Evolutionary conservation across 1,140 invertebrate genomes (phyloP), one percentile per base, ranked within the genome.

Genomic region (Pseudomyrmex concolor): DNA sequence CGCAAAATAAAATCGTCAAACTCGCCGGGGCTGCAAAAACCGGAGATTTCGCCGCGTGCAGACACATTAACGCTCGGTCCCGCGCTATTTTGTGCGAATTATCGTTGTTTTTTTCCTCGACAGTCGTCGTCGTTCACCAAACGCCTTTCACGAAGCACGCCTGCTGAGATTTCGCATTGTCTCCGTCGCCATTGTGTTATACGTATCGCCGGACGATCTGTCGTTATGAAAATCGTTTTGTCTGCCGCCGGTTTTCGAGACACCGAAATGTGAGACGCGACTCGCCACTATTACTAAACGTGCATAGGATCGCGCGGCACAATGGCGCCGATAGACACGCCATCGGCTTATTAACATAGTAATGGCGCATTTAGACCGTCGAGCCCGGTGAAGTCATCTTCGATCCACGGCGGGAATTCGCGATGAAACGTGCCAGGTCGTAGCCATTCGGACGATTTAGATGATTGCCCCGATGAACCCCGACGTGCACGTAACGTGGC

Each of bases 391-490:
- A 82, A 82, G 68, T 82, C 78, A 73, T 82, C 60, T 63, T 17
- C 57, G 25, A 73, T 62, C 57, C 13, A 80, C 22, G 70, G 60
- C 17, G 57, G 43, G 70, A 82, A 45, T 74, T 10, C 48, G 78
- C 70, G 34, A 43, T 17, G 55, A 72, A 62, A 62, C n/a, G 54
- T 45, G 22, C 3, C 68, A 34, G 43, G 88, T 50, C 45, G 85
- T 89, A 90, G 91, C 87, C 89, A 90, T 89, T 89, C 74, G 85
- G 43, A 84, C 86, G 91, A 92, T 92, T 93, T 93, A 89, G 90
- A 92, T 92, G 92, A 92, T 92, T 92, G 67, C 83, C 71, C 70
- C 86, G 85, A 54, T 43, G 45, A 87, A 74, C 63, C 82, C 68
- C n/a, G 62, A 60, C 54, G 22, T 51, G 76, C 86, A 88, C 84